Percentiles rank a stretch among this genome's conserved stretches.
Evolutionary conservation across 2,797 vertebrate species (phyloP).

Genomic region (Acanthurus leucopareius): DNA sequence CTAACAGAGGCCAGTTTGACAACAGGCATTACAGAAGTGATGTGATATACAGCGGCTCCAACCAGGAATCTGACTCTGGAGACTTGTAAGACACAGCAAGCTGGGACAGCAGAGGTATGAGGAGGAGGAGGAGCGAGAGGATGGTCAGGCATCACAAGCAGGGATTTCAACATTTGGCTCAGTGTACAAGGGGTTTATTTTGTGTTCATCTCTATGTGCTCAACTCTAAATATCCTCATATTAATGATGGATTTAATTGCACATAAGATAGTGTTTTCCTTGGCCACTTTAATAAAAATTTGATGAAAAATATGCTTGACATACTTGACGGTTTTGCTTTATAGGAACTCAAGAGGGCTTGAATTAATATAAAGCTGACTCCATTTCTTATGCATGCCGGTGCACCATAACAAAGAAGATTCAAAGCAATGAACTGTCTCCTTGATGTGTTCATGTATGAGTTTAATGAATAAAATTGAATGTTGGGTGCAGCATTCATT

Average conservation of each 20-base stretch:
- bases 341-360: neutral
- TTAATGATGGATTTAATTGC: neutral
- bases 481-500: constrained; percentile 40
- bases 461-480: constrained; percentile 17
- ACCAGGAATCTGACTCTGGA: too few relatives aligned
- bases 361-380: neutral
- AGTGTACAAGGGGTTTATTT: too few relatives aligned
- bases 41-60: too few relatives aligned
- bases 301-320: neutral
- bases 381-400: neutral
- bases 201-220: neutral
- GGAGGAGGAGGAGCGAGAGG: too few relatives aligned
- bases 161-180: too few relatives aligned
- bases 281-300: neutral
- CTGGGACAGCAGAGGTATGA: too few relatives aligned
- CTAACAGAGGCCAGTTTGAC: too few relatives aligned
- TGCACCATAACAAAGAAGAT: neutral
- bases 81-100: too few relatives aligned
- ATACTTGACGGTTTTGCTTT: neutral
- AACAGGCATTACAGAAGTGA: too few relatives aligned
- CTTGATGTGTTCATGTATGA: neutral
- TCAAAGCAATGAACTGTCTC: neutral
- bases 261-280: neutral
- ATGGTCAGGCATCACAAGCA: too few relatives aligned
- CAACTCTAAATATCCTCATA: neutral